Percentiles rank a stretch among this genome's conserved stretches.
Evolutionary conservation across 2,797 vertebrate genomes (phyloP).

Genomic region (Acanthornis magna): DNA sequence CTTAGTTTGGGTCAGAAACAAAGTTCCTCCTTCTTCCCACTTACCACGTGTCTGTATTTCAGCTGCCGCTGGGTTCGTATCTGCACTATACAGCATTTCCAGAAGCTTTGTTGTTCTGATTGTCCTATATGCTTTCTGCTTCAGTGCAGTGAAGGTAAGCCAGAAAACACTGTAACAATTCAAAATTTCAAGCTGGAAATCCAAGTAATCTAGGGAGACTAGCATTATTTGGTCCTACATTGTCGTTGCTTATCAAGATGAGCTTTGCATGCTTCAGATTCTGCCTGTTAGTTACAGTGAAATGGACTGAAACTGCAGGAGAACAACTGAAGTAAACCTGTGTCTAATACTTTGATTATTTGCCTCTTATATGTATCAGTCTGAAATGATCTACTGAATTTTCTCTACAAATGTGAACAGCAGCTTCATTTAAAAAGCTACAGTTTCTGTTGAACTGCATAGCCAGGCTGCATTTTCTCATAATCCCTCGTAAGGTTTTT

Average conservation of each 20-base stretch:
- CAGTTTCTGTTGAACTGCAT: background rate
- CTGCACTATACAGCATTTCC: conserved; percentile 87
- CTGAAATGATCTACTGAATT: background rate
- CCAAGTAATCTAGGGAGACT: background rate
- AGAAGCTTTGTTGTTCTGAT: conserved; percentile 82
- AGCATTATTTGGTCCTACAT: background rate
- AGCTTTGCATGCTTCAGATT: background rate
- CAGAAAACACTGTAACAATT: background rate
- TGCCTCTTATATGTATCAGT: background rate
- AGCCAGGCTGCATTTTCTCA: background rate
- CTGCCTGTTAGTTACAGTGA: background rate
- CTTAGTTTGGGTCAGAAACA: background rate
- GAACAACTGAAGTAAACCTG: background rate
- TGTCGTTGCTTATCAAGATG: background rate
- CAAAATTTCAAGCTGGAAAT: background rate
- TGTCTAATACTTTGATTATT: background rate
- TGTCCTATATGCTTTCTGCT: conserved; percentile 89
- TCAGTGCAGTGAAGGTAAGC: conserved; percentile 90
- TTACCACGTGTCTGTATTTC: conserved; percentile 44
- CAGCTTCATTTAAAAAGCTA: background rate
- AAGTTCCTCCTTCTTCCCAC: background rate
- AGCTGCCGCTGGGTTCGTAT: conserved; percentile 89
- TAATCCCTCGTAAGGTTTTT: background rate
- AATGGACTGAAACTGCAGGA: background rate
- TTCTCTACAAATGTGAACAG: background rate